Evolutionary conservation across 2,113 vertebrate species (phyloP), one percentile per base, ranked within the genome.

Genomic region (Coptodon bakossiorum): DNA sequence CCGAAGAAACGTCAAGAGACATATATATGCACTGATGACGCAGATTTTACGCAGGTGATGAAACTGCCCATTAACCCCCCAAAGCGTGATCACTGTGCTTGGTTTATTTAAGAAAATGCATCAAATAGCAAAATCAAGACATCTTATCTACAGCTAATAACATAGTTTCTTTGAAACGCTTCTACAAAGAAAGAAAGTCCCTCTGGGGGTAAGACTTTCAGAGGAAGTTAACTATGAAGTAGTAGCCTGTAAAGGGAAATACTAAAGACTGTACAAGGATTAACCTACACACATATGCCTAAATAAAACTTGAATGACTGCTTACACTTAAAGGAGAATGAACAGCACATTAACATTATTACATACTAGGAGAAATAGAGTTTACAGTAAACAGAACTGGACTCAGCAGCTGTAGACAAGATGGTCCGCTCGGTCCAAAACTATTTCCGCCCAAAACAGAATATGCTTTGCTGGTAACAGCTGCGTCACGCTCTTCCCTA

Each of bases 21-120:
- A 56, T 14, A 12, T 13, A 19, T 52, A 4, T 4, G 56, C n/a
- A 14, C 50, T 3, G 53, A 83, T 90, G 92, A 92, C 88, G 91
- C 86, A 83, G 5, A 36, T 85, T 88, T 92, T 88, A 90, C 86
- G 86, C 92, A 91, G 14, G 50, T 4, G 57, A 38, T 8, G 29
- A 78, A 53, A 76, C 10, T 29, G 8, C 17, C 56, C 13, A 22
- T 17, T 17, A 66, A 79, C 12, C 8, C 24, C 16, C 13, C 4
- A 6, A 2, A 78, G 45, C 27, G 14, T 31, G 16, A 61, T 17
- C 8, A 12, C 57, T 82, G 34, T 4, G 38, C 6, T 54, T 14
- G 4, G n/a, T 71, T 71, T 13, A 54, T 53, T 19, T 22, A 12
- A 84, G 9, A 19, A 36, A 52, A 84, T 19, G 38, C 24, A 71